phyloP scores from a whole-genome alignment of 2,888 invertebrate genomes.

The Limnephilus marmoratus region DNA sequence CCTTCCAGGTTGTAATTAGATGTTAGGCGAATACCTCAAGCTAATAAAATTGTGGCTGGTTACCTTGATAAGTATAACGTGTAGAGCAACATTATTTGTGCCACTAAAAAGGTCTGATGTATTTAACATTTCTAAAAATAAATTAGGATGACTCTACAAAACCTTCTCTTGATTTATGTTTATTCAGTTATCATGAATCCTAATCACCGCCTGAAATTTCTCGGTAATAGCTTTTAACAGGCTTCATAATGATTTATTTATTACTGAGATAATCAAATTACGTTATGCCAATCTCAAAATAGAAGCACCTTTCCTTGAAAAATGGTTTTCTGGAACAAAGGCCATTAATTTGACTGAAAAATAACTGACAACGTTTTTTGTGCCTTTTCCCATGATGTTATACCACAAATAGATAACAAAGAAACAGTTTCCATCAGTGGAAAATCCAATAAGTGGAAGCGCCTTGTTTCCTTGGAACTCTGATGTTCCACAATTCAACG shows the following conservation, averaged over 20 bases:
- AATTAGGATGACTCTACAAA: neutral
- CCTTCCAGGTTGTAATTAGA: no score
- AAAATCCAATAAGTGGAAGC: slow-evolving; percentile 46
- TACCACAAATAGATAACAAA: slow-evolving; percentile 20
- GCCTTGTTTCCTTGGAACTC: slow-evolving; percentile 23
- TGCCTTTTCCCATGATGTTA: neutral
- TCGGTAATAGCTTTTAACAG: neutral
- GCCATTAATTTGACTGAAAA: neutral
- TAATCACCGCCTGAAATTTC: neutral
- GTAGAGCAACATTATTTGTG: neutral
- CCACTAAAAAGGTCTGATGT: no score
- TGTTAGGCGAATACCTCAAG: no score
- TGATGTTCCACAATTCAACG: slow-evolving; percentile 38
- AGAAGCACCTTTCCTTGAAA: neutral
- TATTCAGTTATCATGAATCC: neutral
- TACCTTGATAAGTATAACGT: no score
- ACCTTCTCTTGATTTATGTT: neutral
- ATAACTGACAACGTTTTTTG: neutral
- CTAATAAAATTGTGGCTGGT: no score
- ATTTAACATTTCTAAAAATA: no score
- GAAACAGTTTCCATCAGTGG: slow-evolving; percentile 40
- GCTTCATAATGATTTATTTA: neutral
- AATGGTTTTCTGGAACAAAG: neutral
- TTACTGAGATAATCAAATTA: neutral
- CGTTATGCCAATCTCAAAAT: neutral